Evolutionary conservation across 2,113 vertebrate species (phyloP).

Genomic region (Puntigrus tetrazona): DNA sequence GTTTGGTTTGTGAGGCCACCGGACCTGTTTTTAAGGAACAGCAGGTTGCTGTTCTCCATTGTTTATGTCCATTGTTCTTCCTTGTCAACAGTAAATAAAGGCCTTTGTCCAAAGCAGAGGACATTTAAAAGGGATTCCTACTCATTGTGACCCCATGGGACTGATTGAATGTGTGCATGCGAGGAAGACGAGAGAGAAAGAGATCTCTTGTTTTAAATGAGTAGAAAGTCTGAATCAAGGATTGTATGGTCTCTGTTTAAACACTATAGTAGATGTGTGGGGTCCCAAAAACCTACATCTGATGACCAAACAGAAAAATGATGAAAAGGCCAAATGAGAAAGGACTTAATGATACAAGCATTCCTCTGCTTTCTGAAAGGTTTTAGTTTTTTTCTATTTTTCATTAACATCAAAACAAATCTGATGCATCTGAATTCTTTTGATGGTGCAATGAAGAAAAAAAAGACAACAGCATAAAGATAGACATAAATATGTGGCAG

Average conservation of each 20-base stretch:
- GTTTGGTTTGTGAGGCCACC: slow-evolving; percentile 18
- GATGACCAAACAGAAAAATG: not conserved
- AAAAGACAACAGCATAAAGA: not conserved
- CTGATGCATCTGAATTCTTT: not conserved
- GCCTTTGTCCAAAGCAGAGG: slow-evolving; percentile 45
- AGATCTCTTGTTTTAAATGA: slow-evolving; percentile 27
- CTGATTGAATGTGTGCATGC: slow-evolving; percentile 26
- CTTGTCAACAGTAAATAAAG: slow-evolving; percentile 54
- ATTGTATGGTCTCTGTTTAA: slow-evolving; percentile 35
- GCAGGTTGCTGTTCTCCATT: slow-evolving; percentile 52
- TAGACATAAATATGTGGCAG: not conserved
- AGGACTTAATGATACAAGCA: not conserved
- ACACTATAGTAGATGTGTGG: slow-evolving; percentile 37
- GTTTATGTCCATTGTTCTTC: slow-evolving; percentile 35
- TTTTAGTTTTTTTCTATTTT: slow-evolving; percentile 5
- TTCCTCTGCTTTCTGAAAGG: not conserved
- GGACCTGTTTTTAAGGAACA: slow-evolving; percentile 30
- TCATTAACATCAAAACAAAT: slow-evolving; percentile 8
- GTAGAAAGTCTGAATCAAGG: slow-evolving; percentile 8
- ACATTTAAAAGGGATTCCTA: slow-evolving; percentile 42
- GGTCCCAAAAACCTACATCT: slow-evolving; percentile 3
- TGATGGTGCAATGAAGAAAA: not conserved
- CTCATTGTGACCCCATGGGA: slow-evolving; percentile 44
- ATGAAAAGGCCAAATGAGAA: slow-evolving; percentile 18
- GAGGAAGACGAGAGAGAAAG: slow-evolving; percentile 29